Percentiles rank a stretch among this genome's conserved stretches.
These are phyloP conservation scores for Paramormyrops kingsleyae DNA, from an alignment of 2,113 vertebrate species.

Conservation along the genomic window DNA sequence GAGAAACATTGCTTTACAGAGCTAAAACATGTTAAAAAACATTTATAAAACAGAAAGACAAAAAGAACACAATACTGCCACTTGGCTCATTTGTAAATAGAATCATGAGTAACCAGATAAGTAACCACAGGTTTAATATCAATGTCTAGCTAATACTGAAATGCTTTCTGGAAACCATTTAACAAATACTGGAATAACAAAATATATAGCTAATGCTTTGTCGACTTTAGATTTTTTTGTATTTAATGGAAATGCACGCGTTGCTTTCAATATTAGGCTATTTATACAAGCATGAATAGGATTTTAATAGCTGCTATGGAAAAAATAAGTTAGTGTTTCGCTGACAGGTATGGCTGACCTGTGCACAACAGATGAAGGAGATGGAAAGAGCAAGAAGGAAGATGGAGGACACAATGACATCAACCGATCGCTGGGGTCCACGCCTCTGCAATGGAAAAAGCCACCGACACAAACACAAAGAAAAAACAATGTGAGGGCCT, in stretches of 20 bases:
- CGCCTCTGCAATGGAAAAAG: constrained; percentile 66
- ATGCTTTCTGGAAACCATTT: neutral
- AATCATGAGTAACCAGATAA: neutral
- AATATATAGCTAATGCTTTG: neutral
- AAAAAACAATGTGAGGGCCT: neutral
- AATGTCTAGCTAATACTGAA: neutral
- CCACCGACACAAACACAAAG: constrained; percentile 14
- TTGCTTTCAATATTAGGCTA: neutral
- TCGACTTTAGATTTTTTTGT: neutral
- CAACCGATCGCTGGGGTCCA: constrained; percentile 93
- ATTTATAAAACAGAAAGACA: neutral
- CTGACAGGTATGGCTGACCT: constrained; percentile 63
- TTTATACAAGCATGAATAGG: neutral
- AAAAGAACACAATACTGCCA: neutral
- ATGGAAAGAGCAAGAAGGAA: constrained; percentile 90
- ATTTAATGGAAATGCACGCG: neutral
- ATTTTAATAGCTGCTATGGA: neutral
- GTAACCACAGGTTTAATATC: neutral
- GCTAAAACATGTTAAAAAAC: neutral
- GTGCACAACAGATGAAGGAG: constrained; percentile 90
- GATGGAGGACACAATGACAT: constrained; percentile 91
- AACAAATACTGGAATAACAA: neutral
- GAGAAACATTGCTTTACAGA: neutral
- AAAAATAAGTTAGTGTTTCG: neutral
- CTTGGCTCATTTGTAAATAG: neutral